These are phyloP conservation scores for Crossaster papposus DNA, from an alignment of 53 echinoderm and acorn worm genomes.

Conservation along the genomic window DNA sequence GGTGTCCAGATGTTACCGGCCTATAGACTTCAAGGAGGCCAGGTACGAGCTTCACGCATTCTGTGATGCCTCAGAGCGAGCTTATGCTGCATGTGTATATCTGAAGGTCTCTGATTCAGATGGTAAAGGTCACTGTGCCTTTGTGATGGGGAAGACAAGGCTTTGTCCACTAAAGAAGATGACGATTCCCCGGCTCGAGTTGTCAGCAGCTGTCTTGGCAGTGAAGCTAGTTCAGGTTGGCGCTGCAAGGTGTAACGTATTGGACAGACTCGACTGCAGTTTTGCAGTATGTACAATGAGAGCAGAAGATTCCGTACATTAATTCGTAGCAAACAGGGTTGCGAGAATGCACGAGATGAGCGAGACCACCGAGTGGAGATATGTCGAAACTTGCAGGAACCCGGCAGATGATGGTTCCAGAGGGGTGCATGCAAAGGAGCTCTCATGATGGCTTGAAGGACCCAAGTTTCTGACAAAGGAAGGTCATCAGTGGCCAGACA, in stretches of 20 bases:
- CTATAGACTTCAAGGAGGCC: not conserved
- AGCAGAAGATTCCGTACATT: slow-evolving; percentile 67
- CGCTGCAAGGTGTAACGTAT: slow-evolving; percentile 39
- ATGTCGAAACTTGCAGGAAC: slow-evolving; percentile 56
- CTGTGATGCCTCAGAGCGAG: slow-evolving; percentile 70
- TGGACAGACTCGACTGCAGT: slow-evolving; percentile 66
- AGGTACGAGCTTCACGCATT: slow-evolving; percentile 59
- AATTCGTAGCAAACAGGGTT: slow-evolving; percentile 65
- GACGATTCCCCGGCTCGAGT: slow-evolving; percentile 60
- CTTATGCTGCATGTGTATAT: slow-evolving; percentile 70
- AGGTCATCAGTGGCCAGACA: slow-evolving; percentile 55
- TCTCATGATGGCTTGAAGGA: slow-evolving; percentile 52
- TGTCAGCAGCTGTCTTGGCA: slow-evolving; percentile 71
- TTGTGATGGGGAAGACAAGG: slow-evolving; percentile 71
- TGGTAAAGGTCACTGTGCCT: slow-evolving; percentile 20
- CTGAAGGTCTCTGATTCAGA: slow-evolving; percentile 10
- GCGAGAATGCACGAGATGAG: slow-evolving; percentile 61
- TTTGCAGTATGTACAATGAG: slow-evolving; percentile 63
- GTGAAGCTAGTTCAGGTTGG: slow-evolving; percentile 28
- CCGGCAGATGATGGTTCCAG: slow-evolving; percentile 67
- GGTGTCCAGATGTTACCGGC: slow-evolving; percentile 63
- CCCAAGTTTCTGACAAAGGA: slow-evolving; percentile 49
- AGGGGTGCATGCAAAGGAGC: slow-evolving; percentile 34
- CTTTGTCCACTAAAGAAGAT: slow-evolving; percentile 61
- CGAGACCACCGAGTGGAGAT: slow-evolving; percentile 57